Conservation (phyloP, 2,888 invertebrate species). For the Dusona sp. region DNA sequence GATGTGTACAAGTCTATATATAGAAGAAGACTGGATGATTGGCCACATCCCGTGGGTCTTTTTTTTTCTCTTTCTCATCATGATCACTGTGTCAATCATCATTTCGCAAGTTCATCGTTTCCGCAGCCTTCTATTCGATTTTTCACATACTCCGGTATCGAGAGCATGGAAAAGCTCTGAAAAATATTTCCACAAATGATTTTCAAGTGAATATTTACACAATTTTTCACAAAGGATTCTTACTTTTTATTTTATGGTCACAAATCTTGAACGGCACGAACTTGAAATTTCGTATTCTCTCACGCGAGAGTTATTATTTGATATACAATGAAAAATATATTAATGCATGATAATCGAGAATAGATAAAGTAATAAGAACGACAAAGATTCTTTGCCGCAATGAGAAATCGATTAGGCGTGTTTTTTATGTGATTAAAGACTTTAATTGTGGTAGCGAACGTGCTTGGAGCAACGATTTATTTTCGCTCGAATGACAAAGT, state of each 20-base stretch:
- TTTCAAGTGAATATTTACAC: neutral
- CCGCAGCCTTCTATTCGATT: constrained; percentile 4
- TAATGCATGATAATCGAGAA: neutral
- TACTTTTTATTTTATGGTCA: neutral
- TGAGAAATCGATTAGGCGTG: neutral
- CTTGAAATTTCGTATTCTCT: neutral
- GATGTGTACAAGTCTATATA: constrained; percentile 2
- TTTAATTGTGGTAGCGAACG: neutral
- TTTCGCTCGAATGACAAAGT: neutral
- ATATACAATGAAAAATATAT: neutral
- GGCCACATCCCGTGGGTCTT: constrained; percentile 60
- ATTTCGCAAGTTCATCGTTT: constrained; percentile 37
- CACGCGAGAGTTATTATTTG: neutral
- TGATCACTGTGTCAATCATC: constrained; percentile 18
- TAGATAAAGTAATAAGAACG: constrained; percentile 3
- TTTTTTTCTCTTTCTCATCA: constrained; percentile 25
- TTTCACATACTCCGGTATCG: neutral
- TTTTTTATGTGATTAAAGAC: neutral
- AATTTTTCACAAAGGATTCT: neutral
- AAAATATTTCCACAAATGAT: neutral
- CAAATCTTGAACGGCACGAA: neutral
- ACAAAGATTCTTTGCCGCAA: neutral
- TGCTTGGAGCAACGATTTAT: neutral
- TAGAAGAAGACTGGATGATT: constrained; percentile 51
- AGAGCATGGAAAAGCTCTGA: neutral